These are phyloP conservation scores for Drosophila demipolita DNA, from an alignment of 2,888 invertebrate genomes.

Conservation along the genomic window DNA sequence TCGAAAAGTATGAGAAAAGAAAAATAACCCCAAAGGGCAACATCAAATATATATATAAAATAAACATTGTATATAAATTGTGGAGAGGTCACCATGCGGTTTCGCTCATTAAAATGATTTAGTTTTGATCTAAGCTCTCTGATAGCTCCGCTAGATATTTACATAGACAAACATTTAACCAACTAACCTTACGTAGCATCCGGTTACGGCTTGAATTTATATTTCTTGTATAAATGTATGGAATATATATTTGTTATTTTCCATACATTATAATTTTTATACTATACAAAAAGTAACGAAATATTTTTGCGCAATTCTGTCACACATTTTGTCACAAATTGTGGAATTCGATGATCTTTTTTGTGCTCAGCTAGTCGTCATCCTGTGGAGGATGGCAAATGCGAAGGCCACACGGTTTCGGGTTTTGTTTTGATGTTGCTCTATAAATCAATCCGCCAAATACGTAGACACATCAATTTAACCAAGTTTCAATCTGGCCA, in stretches of 20 bases:
- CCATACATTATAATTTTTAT: not conserved
- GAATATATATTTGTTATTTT: slow-evolving; percentile 1
- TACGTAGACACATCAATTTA: slow-evolving; percentile 51
- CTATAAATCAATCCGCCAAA: slow-evolving; percentile 53
- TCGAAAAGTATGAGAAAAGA: slow-evolving; percentile 47
- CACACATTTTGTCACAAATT: slow-evolving; percentile 51
- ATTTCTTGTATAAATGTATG: slow-evolving; percentile 6
- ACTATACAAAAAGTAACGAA: slow-evolving; percentile 17
- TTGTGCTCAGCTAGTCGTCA: slow-evolving; percentile 15
- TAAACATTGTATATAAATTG: slow-evolving; percentile 21
- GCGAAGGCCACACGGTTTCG: slow-evolving; percentile 21
- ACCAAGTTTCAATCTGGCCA: slow-evolving; percentile 8
- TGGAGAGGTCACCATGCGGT: slow-evolving; percentile 70
- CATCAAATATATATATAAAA: slow-evolving; percentile 16
- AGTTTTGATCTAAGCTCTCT: slow-evolving; percentile 67
- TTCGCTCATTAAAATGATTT: slow-evolving; percentile 77
- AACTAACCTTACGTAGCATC: slow-evolving; percentile 18
- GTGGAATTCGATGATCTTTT: slow-evolving; percentile 20
- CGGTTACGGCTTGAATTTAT: slow-evolving; percentile 16
- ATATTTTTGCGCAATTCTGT: slow-evolving; percentile 37
- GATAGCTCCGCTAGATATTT: slow-evolving; percentile 71
- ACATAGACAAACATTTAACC: slow-evolving; percentile 49
- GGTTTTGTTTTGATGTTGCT: slow-evolving; percentile 21
- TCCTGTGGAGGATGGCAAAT: slow-evolving; percentile 36
- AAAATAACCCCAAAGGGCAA: slow-evolving; percentile 10